Evolutionary conservation across 2,888 invertebrate genomes (phyloP), one percentile per base, ranked within the genome.

Genomic region (Chalcis sispes): DNA sequence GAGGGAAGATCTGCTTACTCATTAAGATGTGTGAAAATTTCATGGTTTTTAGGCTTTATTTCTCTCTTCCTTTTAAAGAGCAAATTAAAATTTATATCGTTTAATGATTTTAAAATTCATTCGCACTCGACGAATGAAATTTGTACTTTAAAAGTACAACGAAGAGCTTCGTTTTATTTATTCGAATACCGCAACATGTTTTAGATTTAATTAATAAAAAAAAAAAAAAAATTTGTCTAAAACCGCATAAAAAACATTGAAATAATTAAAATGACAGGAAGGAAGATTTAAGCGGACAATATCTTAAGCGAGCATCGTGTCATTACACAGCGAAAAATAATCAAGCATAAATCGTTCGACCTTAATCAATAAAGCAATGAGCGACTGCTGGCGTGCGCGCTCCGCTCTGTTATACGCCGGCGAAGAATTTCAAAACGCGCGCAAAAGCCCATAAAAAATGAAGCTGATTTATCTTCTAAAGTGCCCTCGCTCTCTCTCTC

Each of bases 391-490:
- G 13, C 32, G 2, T 18, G 50, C 27, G 4, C 15, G 42, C 15
- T 15, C 42, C 42, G 7, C 42, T 4, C 42, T 4, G 13, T 42
- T n/a, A n/a, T n/a, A n/a, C n/a, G n/a, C n/a, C 42, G 15, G 15
- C 13, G 32, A 54, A 62, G 36, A 72, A 64, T 72, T 72, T 72
- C 54, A 64, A 72, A 71, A 62, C 42, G 54, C 59, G 20, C 66
- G 36, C 27, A 20, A 48, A 50, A 36, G 50, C 42, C 52, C 46
- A 56, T 32, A 50, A 66, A 54, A 64, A 50, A 36, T 46, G 54
- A 65, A 48, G 48, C 58, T 72, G 58, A 72, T 72, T 72, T 58
- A 58, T 72, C 64, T 72, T 25, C 1, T 36, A 36, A 65, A 65
- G 32, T 72, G 58, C 52, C 65, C 58, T 65, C 56, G 54, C 62